Percentiles rank a stretch among this genome's conserved stretches.
Conservation (phyloP, 2,113 vertebrate genomes). For the Rhinoderma darwinii region DNA sequence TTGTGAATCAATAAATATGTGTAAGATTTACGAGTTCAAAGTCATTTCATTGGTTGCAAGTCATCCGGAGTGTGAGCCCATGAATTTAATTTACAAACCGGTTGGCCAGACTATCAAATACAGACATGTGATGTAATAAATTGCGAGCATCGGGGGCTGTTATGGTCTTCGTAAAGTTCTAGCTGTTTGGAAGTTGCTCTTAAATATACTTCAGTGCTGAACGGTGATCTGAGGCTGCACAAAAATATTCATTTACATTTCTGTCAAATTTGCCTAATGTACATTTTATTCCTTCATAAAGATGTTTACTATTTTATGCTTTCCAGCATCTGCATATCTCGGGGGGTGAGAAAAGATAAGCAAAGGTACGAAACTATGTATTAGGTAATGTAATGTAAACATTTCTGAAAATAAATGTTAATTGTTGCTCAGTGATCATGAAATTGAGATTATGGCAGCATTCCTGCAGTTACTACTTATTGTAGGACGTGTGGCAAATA, state of each 20-base stretch:
- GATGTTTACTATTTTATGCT: background rate
- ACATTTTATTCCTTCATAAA: slow-evolving; percentile 9
- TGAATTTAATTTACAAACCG: slow-evolving; percentile 69
- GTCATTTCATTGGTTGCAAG: slow-evolving; percentile 65
- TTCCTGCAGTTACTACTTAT: background rate
- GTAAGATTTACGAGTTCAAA: slow-evolving; percentile 64
- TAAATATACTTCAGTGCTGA: slow-evolving; percentile 14
- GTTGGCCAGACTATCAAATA: slow-evolving; percentile 64
- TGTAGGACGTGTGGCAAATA: background rate
- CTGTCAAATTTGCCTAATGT: background rate
- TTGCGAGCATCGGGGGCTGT: slow-evolving; percentile 21
- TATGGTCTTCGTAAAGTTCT: slow-evolving; percentile 31
- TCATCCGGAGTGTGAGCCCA: slow-evolving; percentile 62
- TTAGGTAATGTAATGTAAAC: background rate
- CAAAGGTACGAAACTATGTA: background rate
- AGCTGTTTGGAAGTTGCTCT: slow-evolving; percentile 4
- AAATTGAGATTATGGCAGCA: background rate
- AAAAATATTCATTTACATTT: background rate
- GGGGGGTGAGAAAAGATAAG: background rate
- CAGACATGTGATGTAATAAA: slow-evolving; percentile 38
- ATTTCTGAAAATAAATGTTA: background rate
- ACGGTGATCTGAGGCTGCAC: background rate
- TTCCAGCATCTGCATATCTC: background rate
- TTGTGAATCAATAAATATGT: slow-evolving; percentile 59
- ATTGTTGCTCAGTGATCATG: background rate